phyloP scores from a whole-genome alignment of 2,888 invertebrate genomes.

The Stramonita haemastoma region DNA sequence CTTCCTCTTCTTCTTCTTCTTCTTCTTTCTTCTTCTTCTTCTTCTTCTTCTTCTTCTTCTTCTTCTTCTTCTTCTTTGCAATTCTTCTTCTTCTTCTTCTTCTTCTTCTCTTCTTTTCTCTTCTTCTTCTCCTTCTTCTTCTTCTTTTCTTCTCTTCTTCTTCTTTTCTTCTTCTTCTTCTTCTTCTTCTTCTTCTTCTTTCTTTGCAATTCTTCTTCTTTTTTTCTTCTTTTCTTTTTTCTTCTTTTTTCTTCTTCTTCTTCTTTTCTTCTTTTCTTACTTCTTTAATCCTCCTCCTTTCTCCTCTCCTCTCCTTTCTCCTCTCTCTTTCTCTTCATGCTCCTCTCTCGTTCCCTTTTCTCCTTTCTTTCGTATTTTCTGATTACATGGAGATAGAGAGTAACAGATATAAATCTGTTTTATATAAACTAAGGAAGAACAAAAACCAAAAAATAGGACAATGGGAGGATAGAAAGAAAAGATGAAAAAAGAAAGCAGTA shows the following conservation, averaged over 20 bases:
- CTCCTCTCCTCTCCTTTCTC: neutral
- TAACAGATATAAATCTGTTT: neutral
- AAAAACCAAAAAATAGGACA: too few relatives aligned
- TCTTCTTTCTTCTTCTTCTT: neutral
- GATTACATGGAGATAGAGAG: neutral
- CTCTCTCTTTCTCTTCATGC: slow-evolving; percentile 3
- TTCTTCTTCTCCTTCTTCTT: neutral
- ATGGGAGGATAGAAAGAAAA: too few relatives aligned
- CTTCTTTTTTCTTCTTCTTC: neutral
- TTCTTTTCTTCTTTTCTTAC: neutral
- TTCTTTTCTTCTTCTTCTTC: neutral
- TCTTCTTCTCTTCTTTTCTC: slow-evolving; percentile 3
- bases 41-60: neutral
- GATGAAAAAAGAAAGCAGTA: too few relatives aligned
- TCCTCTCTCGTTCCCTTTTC: neutral
- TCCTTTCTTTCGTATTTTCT: neutral
- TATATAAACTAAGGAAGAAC: neutral
- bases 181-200: neutral
- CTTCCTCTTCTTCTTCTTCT: slow-evolving; percentile 16
- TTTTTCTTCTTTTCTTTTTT: too few relatives aligned
- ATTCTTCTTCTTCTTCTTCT: too few relatives aligned
- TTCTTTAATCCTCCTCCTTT: neutral
- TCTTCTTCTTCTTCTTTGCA: neutral
- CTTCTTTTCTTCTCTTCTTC: neutral
- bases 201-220: neutral